Conservation (phyloP, 2,113 vertebrate genomes). For the Deroptyus accipitrinus region DNA sequence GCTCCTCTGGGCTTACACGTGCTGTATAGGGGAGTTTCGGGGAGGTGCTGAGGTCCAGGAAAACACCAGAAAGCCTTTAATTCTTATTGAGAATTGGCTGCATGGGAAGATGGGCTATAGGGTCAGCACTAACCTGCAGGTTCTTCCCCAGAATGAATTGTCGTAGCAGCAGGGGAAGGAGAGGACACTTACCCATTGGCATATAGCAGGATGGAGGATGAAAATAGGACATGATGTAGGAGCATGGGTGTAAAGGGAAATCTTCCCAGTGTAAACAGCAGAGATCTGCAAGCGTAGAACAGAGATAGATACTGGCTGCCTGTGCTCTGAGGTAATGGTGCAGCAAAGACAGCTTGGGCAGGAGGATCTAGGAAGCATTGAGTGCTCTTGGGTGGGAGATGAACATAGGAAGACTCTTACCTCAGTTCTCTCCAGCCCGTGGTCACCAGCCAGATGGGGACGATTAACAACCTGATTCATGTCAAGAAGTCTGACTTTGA, state of each 20-base stretch:
- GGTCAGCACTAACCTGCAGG: neutral
- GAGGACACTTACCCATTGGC: neutral
- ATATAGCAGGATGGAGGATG: neutral
- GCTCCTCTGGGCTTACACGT: neutral
- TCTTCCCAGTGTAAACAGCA: neutral
- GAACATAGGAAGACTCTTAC: neutral
- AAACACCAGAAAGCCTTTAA: neutral
- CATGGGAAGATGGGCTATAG: neutral
- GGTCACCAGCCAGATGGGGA: constrained; percentile 95
- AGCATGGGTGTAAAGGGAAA: neutral
- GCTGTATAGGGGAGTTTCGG: neutral
- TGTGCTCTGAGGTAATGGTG: neutral
- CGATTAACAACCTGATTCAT: constrained; percentile 95
- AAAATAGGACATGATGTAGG: neutral
- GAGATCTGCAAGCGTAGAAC: neutral
- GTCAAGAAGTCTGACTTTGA: constrained; percentile 98
- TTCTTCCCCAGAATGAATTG: neutral
- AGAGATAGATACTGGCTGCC: neutral
- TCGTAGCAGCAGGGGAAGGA: neutral
- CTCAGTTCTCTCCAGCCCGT: constrained; percentile 81
- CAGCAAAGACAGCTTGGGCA: neutral
- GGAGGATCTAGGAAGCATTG: neutral
- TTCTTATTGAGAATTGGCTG: neutral
- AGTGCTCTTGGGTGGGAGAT: neutral
- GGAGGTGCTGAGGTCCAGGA: neutral